Percentiles rank a stretch among this genome's conserved stretches.
Evolutionary conservation across 2,113 vertebrate genomes (phyloP).

Genomic region (Rhinoderma darwinii): DNA sequence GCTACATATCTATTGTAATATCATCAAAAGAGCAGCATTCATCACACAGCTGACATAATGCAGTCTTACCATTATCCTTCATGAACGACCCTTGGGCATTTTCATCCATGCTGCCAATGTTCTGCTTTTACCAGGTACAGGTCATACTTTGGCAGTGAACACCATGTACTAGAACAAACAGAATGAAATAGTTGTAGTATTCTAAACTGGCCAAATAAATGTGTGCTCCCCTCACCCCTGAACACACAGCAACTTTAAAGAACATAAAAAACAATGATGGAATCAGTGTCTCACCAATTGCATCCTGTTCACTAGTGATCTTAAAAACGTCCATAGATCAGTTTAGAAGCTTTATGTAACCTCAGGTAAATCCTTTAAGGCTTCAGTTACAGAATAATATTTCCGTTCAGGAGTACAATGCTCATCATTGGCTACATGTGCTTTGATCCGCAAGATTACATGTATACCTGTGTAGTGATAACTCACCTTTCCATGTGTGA

Average conservation of each 20-base stretch:
- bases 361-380: constrained; percentile 27
- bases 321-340: background rate
- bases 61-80: background rate
- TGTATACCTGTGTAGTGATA: background rate
- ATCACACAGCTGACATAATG: background rate
- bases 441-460: background rate
- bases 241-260: background rate
- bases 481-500: background rate
- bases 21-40: background rate
- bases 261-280: background rate
- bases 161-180: background rate
- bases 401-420: constrained; percentile 42
- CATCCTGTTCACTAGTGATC: no score
- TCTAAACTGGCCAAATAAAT: background rate
- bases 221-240: background rate
- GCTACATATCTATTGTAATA: background rate
- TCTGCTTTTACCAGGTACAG: background rate
- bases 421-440: constrained; percentile 47
- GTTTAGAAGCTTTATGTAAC: background rate
- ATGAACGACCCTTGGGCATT: background rate
- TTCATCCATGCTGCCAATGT: background rate
- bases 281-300: no score
- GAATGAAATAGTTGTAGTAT: background rate
- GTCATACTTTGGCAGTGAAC: background rate
- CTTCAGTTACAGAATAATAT: constrained; percentile 7